Evolutionary conservation across 2,113 vertebrate species (phyloP).

Genomic region (Gallinago jamesoni): DNA sequence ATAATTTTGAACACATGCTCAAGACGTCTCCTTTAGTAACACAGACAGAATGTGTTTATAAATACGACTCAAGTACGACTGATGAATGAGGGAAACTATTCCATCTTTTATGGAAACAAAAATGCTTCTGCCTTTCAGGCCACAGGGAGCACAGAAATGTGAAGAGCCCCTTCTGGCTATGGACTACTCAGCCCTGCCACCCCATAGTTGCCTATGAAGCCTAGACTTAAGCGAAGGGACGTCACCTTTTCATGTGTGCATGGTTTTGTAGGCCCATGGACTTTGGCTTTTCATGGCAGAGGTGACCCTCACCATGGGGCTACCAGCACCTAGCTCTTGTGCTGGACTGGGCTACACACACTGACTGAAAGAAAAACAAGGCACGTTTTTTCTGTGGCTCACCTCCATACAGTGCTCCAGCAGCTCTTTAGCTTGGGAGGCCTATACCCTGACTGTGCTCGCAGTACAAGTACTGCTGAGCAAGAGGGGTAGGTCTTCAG

Average conservation of each 20-base stretch:
- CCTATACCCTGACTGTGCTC: no score
- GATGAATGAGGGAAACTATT: not conserved
- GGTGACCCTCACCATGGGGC: not conserved
- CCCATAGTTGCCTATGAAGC: not conserved
- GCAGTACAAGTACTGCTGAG: not conserved
- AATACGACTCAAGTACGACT: not conserved
- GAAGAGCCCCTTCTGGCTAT: not conserved
- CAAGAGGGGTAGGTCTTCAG: not conserved
- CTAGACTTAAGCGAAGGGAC: not conserved
- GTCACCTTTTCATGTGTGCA: not conserved
- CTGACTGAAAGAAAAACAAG: not conserved
- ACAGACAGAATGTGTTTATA: not conserved
- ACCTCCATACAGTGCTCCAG: not conserved
- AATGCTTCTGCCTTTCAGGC: not conserved
- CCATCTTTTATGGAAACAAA: not conserved
- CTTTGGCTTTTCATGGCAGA: not conserved
- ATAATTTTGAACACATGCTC: constrained; percentile 3
- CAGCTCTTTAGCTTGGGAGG: not conserved
- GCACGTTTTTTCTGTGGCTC: not conserved
- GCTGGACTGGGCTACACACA: not conserved
- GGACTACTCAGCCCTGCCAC: not conserved
- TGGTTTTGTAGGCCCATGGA: not conserved
- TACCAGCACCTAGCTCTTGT: not conserved
- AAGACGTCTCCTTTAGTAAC: not conserved
- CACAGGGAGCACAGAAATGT: not conserved